Evolutionary conservation across 2,888 invertebrate species (phyloP), one percentile per base, ranked within the genome.

Genomic region (Stratiomys singularior): DNA sequence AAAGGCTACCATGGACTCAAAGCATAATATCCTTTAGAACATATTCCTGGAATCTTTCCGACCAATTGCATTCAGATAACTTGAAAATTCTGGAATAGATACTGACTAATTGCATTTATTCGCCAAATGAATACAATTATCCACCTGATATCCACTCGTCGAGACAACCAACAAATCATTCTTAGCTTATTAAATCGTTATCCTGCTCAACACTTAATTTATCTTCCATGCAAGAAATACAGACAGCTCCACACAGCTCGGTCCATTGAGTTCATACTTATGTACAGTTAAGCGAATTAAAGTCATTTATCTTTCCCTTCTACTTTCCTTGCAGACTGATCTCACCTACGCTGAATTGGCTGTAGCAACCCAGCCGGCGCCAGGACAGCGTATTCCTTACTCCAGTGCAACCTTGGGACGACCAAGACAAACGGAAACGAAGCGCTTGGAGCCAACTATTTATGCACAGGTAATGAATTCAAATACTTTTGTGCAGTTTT

Each of bases 341-440:
- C 82, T 87, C 81, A 84, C 84, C 81, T 86, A 86, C 78, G 84
- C 83, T 74, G 87, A 87, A 77, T 82, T 86, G 78, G 80, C 83
- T 58, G 78, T 79, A 28, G 77, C 79, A 30, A 77, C 81, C 21
- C 77, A 77, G 58, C 63, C 71, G 67, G 82, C 82, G 37, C 82
- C 83, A 78, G 84, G 83, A 25, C 85, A 85, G 79, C 83, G 87
- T 15, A 83, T 87, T 82, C 82, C 86, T 78, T 87, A 86, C 78
- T 86, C 86, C 82, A 87, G 86, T 82, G 86, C 87, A 81, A 87
- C 87, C 64, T 80, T 87, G 81, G 87, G 87, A 77, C 83, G 87
- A 60, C 87, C 86, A 56, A 82, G 87, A 81, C 86, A 86, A 82
- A 80, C 85, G 80, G 87, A 87, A 76, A 80, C 85, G 79, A 87